These are phyloP conservation scores for Periophthalmodon schlosseri DNA, from an alignment of 2,113 vertebrate genomes.

Conservation along the genomic window DNA sequence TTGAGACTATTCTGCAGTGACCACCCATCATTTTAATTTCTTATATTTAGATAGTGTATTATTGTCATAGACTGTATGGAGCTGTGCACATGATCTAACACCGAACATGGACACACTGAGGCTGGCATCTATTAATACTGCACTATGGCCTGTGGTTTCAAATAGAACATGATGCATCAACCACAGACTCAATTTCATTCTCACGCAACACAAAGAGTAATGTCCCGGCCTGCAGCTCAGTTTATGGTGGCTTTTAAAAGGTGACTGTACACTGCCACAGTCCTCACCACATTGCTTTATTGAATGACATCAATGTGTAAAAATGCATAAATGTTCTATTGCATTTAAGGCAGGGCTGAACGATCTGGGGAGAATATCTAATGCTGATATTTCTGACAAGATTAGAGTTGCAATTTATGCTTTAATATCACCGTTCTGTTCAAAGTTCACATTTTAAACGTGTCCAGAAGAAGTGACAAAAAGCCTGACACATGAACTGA, in stretches of 20 bases:
- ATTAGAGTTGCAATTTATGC: no score
- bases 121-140: slow-evolving; percentile 14
- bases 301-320: no score
- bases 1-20: not conserved
- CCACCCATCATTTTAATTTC: not conserved
- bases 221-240: slow-evolving; percentile 26
- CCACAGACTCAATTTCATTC: slow-evolving; percentile 17
- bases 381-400: no score
- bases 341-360: no score
- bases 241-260: not conserved
- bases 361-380: no score
- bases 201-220: slow-evolving; percentile 9
- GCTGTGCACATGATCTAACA: not conserved
- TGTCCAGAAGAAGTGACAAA: no score
- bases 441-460: no score
- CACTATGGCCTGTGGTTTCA: slow-evolving; percentile 34
- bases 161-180: slow-evolving; percentile 41
- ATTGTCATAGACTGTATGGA: not conserved
- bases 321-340: no score
- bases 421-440: no score
- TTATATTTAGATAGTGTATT: not conserved
- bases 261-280: not conserved
- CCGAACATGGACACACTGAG: slow-evolving; percentile 1
- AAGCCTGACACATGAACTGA: no score
- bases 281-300: not conserved